A percentile compares a stretch with the other conserved stretches of the same genome.
These are phyloP conservation scores for Tringa solitaria DNA, from an alignment of 2,113 vertebrate species.

Conservation along the genomic window DNA sequence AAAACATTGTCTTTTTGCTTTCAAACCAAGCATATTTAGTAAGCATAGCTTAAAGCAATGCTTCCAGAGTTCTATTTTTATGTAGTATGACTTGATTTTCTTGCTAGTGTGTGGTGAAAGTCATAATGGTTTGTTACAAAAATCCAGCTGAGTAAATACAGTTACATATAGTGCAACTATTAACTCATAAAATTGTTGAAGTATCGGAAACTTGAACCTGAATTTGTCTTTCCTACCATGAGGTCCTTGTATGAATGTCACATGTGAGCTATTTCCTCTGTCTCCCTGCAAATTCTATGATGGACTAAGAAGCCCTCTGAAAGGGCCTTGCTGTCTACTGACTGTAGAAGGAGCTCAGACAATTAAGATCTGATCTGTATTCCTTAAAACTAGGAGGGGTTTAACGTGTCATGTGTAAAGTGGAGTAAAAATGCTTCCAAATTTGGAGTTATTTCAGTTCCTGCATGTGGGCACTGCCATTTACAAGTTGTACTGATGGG, in stretches of 20 bases:
- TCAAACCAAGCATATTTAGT: neutral
- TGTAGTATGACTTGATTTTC: neutral
- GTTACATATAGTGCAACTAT: neutral
- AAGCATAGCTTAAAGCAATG: neutral
- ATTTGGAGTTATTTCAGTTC: neutral
- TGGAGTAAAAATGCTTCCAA: neutral
- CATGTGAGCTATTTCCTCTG: neutral
- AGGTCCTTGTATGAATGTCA: neutral
- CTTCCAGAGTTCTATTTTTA: neutral
- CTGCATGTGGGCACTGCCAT: neutral
- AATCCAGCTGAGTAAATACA: neutral
- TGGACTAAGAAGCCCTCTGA: neutral
- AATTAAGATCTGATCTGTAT: neutral
- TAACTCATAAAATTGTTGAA: neutral
- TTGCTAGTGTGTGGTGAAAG: neutral
- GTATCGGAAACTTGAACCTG: neutral
- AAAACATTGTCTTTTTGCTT: neutral
- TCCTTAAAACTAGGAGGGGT: neutral
- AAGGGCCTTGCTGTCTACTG: neutral
- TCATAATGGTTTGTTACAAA: neutral
- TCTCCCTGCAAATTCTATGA: neutral
- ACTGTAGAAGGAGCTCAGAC: neutral
- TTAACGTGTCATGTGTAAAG: neutral
- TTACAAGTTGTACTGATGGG: neutral
- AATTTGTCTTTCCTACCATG: neutral